A percentile compares a stretch with the other conserved stretches of the same genome.
Evolutionary conservation across 2,888 invertebrate species (phyloP).

Genomic region (Cosmia pyralina): DNA sequence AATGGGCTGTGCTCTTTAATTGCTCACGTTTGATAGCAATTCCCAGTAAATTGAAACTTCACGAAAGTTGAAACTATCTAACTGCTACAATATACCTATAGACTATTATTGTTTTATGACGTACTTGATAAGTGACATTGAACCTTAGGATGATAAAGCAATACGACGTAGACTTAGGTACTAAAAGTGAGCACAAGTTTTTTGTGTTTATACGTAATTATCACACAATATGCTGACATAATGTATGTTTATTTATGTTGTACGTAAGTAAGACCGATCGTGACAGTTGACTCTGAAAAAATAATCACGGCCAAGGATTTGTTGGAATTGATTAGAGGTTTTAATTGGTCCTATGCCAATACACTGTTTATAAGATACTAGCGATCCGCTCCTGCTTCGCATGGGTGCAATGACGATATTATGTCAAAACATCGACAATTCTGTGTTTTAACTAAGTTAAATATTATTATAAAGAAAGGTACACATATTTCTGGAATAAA

Average conservation of each 20-base stretch:
- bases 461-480: too few relatives aligned
- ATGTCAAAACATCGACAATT: too few relatives aligned
- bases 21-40: neutral
- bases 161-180: neutral
- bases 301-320: slow-evolving; percentile 10
- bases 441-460: too few relatives aligned
- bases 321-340: neutral
- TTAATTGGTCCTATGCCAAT: slow-evolving; percentile 2
- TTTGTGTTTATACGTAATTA: neutral
- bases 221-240: neutral
- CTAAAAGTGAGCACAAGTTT: neutral
- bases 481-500: too few relatives aligned
- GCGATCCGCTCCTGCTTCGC: too few relatives aligned
- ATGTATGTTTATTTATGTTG: slow-evolving; percentile 13
- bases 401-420: too few relatives aligned
- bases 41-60: neutral
- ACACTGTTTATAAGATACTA: neutral
- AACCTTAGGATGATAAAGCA: neutral
- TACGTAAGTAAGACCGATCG: neutral
- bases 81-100: neutral
- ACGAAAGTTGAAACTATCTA: neutral
- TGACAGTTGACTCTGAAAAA: slow-evolving; percentile 3
- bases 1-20: too few relatives aligned
- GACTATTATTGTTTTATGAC: too few relatives aligned
- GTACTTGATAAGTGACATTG: neutral